Evolutionary conservation across 2,888 invertebrate species (phyloP), one percentile per base, ranked within the genome.

Genomic region (Oligia fasciuncula): DNA sequence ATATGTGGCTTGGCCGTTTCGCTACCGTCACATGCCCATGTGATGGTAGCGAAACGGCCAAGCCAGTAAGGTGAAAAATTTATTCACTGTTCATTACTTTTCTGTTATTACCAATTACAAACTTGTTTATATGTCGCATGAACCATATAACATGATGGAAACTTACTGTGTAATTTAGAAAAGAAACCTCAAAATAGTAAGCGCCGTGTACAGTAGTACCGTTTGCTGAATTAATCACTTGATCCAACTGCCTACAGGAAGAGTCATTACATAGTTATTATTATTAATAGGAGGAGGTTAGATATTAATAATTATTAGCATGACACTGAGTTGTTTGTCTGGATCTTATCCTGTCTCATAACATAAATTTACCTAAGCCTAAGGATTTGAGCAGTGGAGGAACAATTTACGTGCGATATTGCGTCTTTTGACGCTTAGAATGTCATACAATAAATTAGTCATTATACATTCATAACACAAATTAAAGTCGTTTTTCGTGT

Each of bases 291-390:
- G 0, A 80, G 43, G 35, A 69, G 17, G 13, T n/a, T 79, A 11
- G 23, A 57, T 57, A 80, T 54, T 70, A 63, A 29, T 40, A 80
- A 81, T 46, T 17, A 79, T 57, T 57, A 79, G 23, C 29, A 46
- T 68, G 40, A 65, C 40, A 40, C 60, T 62, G 14, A 81, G 40
- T 51, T 66, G 60, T 74, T 68, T 68, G 49, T 49, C 49, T 49
- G 51, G 68, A 75, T 68, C 60, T 46, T 51, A 51, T 51, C 14
- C 40, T 68, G 49, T 65, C 49, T 51, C 69, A 46, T 83, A 60
- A 66, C 35, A 76, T 66, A 81, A 69, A 82, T 35, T 83, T 46
- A 66, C 69, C 17, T 83, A 76, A 83, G 65, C 77, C 65, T 66
- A n/a, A 69, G 83, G 77, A 65, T 80, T 80, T 66, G 9, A 63